These are phyloP conservation scores for Manis javanica DNA, from an alignment of 2,797 vertebrate genomes.

Conservation along the genomic window DNA sequence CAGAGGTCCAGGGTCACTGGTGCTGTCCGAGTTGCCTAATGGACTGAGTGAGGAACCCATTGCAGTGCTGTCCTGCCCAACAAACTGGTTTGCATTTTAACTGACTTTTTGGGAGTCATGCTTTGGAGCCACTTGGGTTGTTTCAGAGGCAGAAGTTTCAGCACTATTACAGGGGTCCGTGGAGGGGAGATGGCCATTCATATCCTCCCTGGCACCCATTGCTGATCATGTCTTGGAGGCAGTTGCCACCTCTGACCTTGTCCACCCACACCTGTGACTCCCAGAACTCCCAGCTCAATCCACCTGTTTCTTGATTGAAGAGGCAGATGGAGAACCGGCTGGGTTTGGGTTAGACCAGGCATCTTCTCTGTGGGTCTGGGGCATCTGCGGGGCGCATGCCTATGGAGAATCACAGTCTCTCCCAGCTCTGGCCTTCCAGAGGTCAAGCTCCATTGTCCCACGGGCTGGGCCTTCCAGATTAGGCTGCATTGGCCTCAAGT, in stretches of 20 bases:
- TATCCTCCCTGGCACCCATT: fast-evolving
- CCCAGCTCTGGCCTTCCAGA: background rate
- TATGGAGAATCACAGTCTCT: background rate
- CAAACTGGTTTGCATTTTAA: background rate
- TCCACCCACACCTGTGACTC: background rate
- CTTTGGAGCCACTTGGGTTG: background rate
- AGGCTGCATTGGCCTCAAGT: background rate
- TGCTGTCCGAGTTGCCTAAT: background rate
- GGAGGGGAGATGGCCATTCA: background rate
- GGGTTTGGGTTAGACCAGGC: background rate
- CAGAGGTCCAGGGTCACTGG: background rate
- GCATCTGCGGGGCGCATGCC: fast-evolving
- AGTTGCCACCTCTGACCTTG: background rate
- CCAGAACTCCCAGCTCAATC: background rate
- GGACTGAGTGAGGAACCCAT: fast-evolving
- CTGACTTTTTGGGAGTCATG: background rate
- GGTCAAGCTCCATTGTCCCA: background rate
- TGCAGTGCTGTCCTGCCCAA: fast-evolving
- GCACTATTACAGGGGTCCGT: background rate
- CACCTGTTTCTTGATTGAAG: background rate
- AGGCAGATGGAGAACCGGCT: background rate
- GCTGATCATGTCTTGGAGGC: background rate
- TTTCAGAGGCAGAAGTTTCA: background rate
- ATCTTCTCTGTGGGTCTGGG: background rate
- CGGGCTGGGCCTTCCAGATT: background rate